phyloP scores from a whole-genome alignment of 2,797 vertebrate species.

The Melanotaenia maccullochi region DNA sequence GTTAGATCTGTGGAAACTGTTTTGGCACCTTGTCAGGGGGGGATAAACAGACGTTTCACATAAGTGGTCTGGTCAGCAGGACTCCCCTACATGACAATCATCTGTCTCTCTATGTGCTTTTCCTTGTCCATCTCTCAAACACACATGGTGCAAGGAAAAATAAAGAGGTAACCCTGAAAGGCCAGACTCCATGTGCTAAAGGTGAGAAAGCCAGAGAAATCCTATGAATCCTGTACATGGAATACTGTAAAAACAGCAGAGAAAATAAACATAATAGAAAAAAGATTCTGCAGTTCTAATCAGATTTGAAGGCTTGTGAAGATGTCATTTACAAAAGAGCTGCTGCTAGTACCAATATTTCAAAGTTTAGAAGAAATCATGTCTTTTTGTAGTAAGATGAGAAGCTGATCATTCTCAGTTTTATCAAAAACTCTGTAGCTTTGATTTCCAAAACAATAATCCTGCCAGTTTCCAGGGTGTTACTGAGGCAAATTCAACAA shows the following conservation, averaged over 20 bases:
- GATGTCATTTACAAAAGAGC: constrained; percentile 13
- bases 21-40: constrained; percentile 79
- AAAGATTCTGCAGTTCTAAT: constrained; percentile 24
- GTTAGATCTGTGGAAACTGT: constrained; percentile 75
- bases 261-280: neutral
- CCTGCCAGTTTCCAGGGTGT: constrained; percentile 37
- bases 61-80: constrained; percentile 62
- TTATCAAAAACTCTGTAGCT: constrained; percentile 50
- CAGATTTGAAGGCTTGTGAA: constrained; percentile 14
- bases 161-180: constrained; percentile 16
- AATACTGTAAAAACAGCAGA: neutral
- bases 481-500: constrained; percentile 57
- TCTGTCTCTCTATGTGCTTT: constrained; percentile 25
- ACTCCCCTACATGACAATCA: constrained; percentile 57
- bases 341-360: constrained; percentile 5
- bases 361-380: constrained; percentile 5
- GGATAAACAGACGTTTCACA: constrained; percentile 70
- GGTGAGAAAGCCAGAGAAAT: constrained; percentile 1
- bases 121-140: constrained; percentile 5
- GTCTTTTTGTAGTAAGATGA: constrained; percentile 29
- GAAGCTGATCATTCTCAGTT: constrained; percentile 12
- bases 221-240: constrained; percentile 27
- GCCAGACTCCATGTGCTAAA: constrained; percentile 2
- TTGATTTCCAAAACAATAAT: constrained; percentile 57
- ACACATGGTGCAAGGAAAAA: constrained; percentile 1